These are phyloP conservation scores for Propithecus deckenii DNA, from an alignment of 2,797 vertebrate genomes.

Conservation along the genomic window DNA sequence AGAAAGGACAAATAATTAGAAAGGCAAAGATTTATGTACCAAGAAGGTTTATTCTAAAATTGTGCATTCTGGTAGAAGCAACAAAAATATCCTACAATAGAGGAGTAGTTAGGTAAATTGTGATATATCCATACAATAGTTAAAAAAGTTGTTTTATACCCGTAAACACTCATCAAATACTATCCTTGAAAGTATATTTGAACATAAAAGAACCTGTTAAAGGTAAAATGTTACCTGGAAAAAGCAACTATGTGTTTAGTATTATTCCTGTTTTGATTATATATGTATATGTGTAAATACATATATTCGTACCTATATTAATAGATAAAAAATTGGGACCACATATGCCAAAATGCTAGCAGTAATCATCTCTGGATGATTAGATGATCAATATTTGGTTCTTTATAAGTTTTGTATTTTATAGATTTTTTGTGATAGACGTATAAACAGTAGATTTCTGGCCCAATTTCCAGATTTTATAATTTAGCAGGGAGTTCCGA, in stretches of 20 bases:
- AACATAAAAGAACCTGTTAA: slow-evolving; percentile 9
- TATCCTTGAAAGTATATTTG: background rate
- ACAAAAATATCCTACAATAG: background rate
- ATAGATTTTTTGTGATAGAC: background rate
- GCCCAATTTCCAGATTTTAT: background rate
- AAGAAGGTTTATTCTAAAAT: slow-evolving; percentile 9
- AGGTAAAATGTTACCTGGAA: background rate
- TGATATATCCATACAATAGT: background rate
- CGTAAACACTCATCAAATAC: background rate
- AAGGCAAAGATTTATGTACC: background rate
- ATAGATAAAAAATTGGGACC: background rate
- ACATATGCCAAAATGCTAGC: background rate
- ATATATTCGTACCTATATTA: background rate
- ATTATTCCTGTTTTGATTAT: background rate
- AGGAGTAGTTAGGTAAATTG: background rate
- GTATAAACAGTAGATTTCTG: background rate
- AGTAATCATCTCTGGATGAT: background rate
- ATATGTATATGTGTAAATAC: background rate
- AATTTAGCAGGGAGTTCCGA: background rate
- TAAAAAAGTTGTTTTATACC: background rate
- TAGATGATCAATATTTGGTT: background rate
- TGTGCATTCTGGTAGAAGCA: background rate
- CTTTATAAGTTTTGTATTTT: background rate
- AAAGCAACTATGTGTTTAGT: background rate
- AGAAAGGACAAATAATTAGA: background rate